These are phyloP conservation scores for Maconellicoccus hirsutus DNA, from an alignment of 1,140 invertebrate genomes.

Conservation along the genomic window DNA sequence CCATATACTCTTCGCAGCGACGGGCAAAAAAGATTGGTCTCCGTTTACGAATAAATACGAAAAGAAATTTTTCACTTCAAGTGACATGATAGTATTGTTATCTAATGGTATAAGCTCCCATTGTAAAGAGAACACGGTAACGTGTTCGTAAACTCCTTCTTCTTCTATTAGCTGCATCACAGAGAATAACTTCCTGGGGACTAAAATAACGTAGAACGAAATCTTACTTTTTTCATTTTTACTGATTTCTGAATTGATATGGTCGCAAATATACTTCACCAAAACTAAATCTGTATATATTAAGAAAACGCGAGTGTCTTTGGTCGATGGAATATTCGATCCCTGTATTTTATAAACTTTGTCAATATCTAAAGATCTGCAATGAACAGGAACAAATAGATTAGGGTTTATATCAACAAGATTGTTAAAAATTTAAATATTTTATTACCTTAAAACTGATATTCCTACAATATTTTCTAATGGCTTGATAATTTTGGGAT, in stretches of 20 bases:
- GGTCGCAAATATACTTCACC: constrained; percentile 66
- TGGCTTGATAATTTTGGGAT: constrained; percentile 65
- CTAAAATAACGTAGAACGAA: constrained; percentile 39
- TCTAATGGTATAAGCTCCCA: constrained; percentile 80
- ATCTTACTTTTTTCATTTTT: constrained; percentile 27
- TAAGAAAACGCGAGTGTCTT: constrained; percentile 57
- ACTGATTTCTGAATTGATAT: constrained; percentile 43
- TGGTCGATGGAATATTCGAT: constrained; percentile 45
- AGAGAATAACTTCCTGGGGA: constrained; percentile 37
- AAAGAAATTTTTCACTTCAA: constrained; percentile 71
- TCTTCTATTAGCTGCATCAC: constrained; percentile 72
- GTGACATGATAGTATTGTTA: constrained; percentile 60
- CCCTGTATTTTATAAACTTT: constrained; percentile 77
- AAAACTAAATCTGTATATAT: constrained; percentile 57
- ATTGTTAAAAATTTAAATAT: background rate
- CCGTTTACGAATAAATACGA: constrained; percentile 62
- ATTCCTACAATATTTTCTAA: constrained; percentile 68
- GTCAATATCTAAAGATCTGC: constrained; percentile 71
- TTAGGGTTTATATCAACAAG: constrained; percentile 7
- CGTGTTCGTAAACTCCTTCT: constrained; percentile 53
- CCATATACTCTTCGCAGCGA: constrained; percentile 61
- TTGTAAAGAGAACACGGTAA: constrained; percentile 64
- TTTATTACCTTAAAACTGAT: constrained; percentile 55
- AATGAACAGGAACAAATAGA: constrained; percentile 23
- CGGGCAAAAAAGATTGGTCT: constrained; percentile 56